These are phyloP conservation scores for Apis florea DNA, from an alignment of 1,140 invertebrate genomes.

Conservation along the genomic window DNA sequence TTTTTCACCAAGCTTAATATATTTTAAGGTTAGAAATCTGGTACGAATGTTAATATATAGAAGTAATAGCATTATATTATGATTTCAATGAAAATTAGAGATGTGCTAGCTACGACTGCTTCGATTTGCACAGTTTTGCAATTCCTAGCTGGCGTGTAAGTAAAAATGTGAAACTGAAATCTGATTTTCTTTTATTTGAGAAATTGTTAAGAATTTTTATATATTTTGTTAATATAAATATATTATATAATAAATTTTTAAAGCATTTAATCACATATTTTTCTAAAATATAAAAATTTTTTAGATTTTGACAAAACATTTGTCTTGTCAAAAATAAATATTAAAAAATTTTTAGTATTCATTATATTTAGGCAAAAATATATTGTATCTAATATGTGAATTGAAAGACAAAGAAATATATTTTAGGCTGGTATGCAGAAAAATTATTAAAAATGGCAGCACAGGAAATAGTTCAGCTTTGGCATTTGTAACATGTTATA, in stretches of 20 bases:
- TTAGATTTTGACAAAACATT: slow-evolving; percentile 29
- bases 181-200: neutral
- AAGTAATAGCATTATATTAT: slow-evolving; percentile 42
- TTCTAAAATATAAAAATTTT: neutral
- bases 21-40: slow-evolving; percentile 5
- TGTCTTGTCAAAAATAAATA: slow-evolving; percentile 15
- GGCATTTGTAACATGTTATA: slow-evolving; percentile 88
- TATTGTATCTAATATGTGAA: slow-evolving; percentile 34
- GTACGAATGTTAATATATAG: slow-evolving; percentile 1
- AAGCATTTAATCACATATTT: neutral
- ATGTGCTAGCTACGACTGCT: slow-evolving; percentile 81
- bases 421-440: slow-evolving; percentile 84
- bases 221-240: slow-evolving; percentile 32
- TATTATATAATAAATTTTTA: slow-evolving; percentile 9
- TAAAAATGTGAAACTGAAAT: slow-evolving; percentile 46
- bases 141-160: slow-evolving; percentile 86
- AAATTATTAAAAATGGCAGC: slow-evolving; percentile 84
- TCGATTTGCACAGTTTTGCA: slow-evolving; percentile 86
- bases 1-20: too few species aligned
- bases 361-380: slow-evolving; percentile 33
- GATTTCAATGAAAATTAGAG: slow-evolving; percentile 44
- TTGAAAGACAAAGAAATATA: slow-evolving; percentile 53
- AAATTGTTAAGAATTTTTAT: slow-evolving; percentile 11
- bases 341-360: slow-evolving; percentile 2
- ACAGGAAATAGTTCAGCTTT: slow-evolving; percentile 86